Base-by-base conservation (phyloP, 2,888 invertebrate species). In the Rhagophthalmus giganteus region DNA sequence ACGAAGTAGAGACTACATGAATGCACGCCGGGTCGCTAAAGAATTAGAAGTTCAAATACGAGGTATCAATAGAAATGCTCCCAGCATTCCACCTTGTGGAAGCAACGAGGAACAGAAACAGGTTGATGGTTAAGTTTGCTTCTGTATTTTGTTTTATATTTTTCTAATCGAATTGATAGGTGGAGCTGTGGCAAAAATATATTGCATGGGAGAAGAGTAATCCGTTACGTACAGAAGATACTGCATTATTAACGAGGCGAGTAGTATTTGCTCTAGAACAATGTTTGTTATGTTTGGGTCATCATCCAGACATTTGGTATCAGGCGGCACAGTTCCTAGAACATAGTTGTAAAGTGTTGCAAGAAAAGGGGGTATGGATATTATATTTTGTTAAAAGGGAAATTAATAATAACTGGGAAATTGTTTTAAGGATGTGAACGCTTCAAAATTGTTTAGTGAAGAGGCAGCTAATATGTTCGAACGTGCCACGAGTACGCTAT, bases 221-320 rank as follows among this genome's bases (percentile, higher is more conserved):
- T 78, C 99, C 99, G 0, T 77, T 99, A 41, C 82, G 96, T 7
- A 94, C 95, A 0, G 99, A 99, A 71, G 99, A 99, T 74, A 93
- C 94, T 0, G 89, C 94, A 0, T 76, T 94, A 6, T 88, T 97
- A 6, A 95, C 96, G 0, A 85, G 93, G 40, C 79, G 98, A 57
- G 98, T 99, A 0, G 95, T 97, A 86, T 99, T 98, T 79, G 97
- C 98, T 0, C 94, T 98, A 57, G 99, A 99, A 70, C 98, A 99
- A 74, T 94, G 97, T 63, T 77, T 99, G 34, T 77, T 99, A 31
- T 98, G 98, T 68, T 78, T 99, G 24, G 95, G 96, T 0, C 97
- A 97, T 76, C 96, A 98, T 74, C 95, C 98, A 0, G 98, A 99
- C 59, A 92, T 99, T 50, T 99, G 99, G 99, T 94, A 95, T 73